Evolutionary conservation across 1,140 invertebrate genomes (phyloP), one percentile per base, ranked within the genome.

Genomic region (Zaprionus taronus): DNA sequence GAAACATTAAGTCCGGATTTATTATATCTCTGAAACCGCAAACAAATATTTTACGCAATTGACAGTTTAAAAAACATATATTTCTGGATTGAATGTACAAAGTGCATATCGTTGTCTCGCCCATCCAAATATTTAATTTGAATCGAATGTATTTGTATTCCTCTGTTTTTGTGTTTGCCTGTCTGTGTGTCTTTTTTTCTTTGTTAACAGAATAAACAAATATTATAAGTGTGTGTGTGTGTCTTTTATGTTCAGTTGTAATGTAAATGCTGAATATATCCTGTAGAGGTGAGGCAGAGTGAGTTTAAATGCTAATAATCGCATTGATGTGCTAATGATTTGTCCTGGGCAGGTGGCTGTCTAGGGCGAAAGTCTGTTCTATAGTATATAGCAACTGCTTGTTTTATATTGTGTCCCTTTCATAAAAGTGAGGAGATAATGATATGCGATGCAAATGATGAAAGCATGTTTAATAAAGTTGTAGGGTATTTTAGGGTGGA

Each of bases 91-190:
- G 5, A 22, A 12, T 14, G 12, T 31, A 14, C 53, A 65, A 57
- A 65, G 38, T 49, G 28, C 31, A 65, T 72, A 49, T 72, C 62
- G 26, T 65, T 38, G 28, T 65, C 20, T 49, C 36, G 47, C 24
- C 4, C n/a, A 20, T 1, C 49, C 34, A 66, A 67, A 66, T 72
- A 72, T 66, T 72, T 72, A 57, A 60, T 41, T 36, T 57, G 38
- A 58, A 47, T 56, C 56, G 31, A 66, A 72, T 72, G 38, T 57
- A 28, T 44, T 66, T 66, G 24, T 12, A 14, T 65, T 38, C 20
- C 20, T 36, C 20, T 65, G 28, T 53, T 34, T 51, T 9, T 64
- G 9, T 20, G 31, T 64, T 6, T 53, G 49, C 49, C 17, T 64
- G 14, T 20, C 22, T 64, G 34, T 36, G 7, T 15, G 28, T n/a